Evolutionary conservation across 2,888 invertebrate species (phyloP), one percentile per base, ranked within the genome.

Genomic region (Cheilosia scutellata): DNA sequence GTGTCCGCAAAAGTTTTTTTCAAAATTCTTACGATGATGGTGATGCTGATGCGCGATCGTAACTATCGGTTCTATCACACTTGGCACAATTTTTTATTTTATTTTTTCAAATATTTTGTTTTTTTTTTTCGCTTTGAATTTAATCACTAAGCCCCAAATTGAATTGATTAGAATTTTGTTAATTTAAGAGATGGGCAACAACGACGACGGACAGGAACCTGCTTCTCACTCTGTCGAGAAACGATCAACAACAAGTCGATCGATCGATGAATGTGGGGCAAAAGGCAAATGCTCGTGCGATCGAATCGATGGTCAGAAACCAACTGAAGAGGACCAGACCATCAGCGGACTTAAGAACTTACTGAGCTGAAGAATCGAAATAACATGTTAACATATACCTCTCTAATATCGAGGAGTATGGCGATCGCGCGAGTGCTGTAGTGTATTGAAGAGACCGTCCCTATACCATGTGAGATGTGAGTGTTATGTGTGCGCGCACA

Each of bases 321-420:
- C 90, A 92, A 92, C 92, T 92, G 92, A 92, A 92, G 92, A 92
- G 91, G 92, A 92, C 91, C 91, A 90, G 90, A 90, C 91, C 90
- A 90, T 91, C 91, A 90, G 90, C 92, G 92, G 91, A 91, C 92
- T 92, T 92, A 92, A 92, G 92, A 92, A 92, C 92, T 90, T 88
- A 87, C 87, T 88, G 87, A 79, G 74, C 82, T 79, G 87, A 78
- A 77, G 87, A 82, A 83, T 83, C 87, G 60, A 78, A 77, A 82
- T 82, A 82, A 57, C 86, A 82, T 86, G 86, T 86, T 86, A 82
- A 86, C 86, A 82, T 86, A 82, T 86, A 86, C 82, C 86, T 82
- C 84, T 86, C 86, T 76, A 86, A 86, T 86, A 82, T 82, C 42
- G 82, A 86, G 71, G 80, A 82, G 82, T 49, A 72, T 47, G 51